Evolutionary conservation across 2,888 invertebrate species (phyloP).

Genomic region (Myathropa florea): DNA sequence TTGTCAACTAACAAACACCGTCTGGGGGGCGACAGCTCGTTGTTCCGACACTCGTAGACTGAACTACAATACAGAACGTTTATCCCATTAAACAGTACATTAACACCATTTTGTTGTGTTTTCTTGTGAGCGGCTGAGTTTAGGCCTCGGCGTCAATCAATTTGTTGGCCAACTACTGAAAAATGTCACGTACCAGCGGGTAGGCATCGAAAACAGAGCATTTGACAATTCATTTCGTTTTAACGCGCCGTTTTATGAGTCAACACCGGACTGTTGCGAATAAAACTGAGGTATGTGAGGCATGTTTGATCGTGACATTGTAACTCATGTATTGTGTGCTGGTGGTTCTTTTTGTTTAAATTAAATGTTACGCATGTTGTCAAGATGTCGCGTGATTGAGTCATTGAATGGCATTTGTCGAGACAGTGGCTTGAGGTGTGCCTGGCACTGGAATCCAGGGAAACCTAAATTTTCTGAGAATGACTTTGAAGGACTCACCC

Average conservation of each 20-base stretch:
- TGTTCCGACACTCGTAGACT: no score
- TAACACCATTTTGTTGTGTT: not conserved
- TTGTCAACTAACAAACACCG: no score
- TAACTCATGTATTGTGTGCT: not conserved
- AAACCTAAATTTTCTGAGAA: not conserved
- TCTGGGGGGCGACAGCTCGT: no score
- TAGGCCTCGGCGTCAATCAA: not conserved
- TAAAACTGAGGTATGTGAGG: conserved; percentile 1
- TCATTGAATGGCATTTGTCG: conserved; percentile 12
- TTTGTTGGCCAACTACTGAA: conserved; percentile 35
- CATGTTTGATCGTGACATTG: conserved; percentile 37
- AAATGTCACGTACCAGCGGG: conserved; percentile 43
- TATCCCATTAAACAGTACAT: not conserved
- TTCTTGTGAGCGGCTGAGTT: not conserved
- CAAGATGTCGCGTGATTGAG: conserved; percentile 18
- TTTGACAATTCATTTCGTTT: conserved; percentile 26
- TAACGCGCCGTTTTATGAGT: conserved; percentile 39
- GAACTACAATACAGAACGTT: not conserved
- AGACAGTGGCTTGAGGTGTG: not conserved
- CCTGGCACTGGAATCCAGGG: no score
- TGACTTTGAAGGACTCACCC: conserved; percentile 77
- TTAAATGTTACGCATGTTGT: not conserved
- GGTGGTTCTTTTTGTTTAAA: conserved; percentile 4
- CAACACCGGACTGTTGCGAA: conserved; percentile 6
- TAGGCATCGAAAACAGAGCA: not conserved